Conservation (phyloP, 2,888 invertebrate species). For the Nephrotoma appendiculata region DNA sequence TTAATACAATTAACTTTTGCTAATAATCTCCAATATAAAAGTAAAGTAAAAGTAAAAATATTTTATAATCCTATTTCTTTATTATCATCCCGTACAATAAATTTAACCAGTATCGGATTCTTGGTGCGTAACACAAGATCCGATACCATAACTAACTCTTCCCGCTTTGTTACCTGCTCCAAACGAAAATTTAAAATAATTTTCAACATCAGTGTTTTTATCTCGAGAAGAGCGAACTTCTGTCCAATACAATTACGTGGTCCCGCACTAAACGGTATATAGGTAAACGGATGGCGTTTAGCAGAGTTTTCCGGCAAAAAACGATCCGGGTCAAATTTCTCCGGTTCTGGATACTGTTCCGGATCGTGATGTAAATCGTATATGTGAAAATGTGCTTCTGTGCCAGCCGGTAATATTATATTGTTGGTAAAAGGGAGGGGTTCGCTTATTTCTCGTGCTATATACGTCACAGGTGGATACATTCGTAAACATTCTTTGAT, state of each 20-base stretch:
- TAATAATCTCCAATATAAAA: background rate
- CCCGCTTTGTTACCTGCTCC: constrained; percentile 33
- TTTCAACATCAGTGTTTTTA: constrained; percentile 41
- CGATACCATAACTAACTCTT: constrained; percentile 30
- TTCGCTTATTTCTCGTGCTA: constrained; percentile 27
- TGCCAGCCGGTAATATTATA: constrained; percentile 34
- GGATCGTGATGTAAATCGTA: constrained; percentile 49
- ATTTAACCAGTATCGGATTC: background rate
- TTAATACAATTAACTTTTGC: too few relatives aligned
- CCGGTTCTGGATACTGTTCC: constrained; percentile 46
- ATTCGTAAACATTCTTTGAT: constrained; percentile 40
- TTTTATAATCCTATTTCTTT: background rate
- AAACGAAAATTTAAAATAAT: constrained; percentile 39
- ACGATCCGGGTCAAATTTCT: constrained; percentile 40
- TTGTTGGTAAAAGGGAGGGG: constrained; percentile 16
- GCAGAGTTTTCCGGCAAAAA: constrained; percentile 36
- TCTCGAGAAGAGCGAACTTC: constrained; percentile 49
- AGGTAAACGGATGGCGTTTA: constrained; percentile 45
- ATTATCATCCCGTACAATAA: background rate
- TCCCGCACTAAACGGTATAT: constrained; percentile 38
- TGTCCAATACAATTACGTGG: constrained; percentile 29
- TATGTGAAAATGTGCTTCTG: constrained; percentile 40
- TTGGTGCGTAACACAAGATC: constrained; percentile 36
- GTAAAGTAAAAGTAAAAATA: background rate
- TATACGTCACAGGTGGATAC: constrained; percentile 38